phyloP scores from a whole-genome alignment of 2,888 invertebrate species.

The Steinernema carpocapsae region DNA sequence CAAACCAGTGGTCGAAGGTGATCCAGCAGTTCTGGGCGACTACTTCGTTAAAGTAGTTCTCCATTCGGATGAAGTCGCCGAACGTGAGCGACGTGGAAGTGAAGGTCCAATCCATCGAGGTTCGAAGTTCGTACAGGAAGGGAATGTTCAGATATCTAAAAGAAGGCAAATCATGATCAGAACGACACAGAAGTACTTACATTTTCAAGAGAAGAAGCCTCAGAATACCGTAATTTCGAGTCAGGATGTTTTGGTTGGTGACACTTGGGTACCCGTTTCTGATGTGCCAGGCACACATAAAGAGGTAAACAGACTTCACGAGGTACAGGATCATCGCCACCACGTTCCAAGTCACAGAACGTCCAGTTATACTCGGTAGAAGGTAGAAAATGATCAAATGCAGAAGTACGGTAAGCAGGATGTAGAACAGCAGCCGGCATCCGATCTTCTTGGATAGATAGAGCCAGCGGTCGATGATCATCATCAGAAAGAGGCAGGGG shows the following conservation, averaged over 20 bases:
- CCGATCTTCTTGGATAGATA: constrained; percentile 35
- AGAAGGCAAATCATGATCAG: background rate
- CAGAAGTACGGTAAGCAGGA: constrained; percentile 27
- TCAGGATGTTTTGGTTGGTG: constrained; percentile 23
- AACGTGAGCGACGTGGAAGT: constrained; percentile 14
- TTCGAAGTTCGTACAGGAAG: constrained; percentile 31
- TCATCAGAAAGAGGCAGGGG: constrained; percentile 29
- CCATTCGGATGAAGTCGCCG: constrained; percentile 32
- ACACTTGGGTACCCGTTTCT: constrained; percentile 25
- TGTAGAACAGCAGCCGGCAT: constrained; percentile 29
- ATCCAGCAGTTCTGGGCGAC: constrained; percentile 36
- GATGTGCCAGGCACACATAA: constrained; percentile 36
- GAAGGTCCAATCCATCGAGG: constrained; percentile 33
- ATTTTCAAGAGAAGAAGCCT: constrained; percentile 23
- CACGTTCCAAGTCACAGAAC: constrained; percentile 33
- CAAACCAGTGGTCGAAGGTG: constrained; percentile 34
- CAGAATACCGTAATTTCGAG: constrained; percentile 22
- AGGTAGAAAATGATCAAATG: constrained; percentile 34
- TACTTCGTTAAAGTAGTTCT: constrained; percentile 29
- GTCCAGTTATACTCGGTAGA: constrained; percentile 27
- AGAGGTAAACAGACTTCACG: constrained; percentile 24
- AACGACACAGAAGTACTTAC: background rate
- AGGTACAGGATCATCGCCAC: constrained; percentile 29
- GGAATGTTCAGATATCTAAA: constrained; percentile 35
- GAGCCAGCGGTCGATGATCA: constrained; percentile 34